These are phyloP conservation scores for Campaea margaritaria DNA, from an alignment of 2,888 invertebrate genomes.

Conservation along the genomic window DNA sequence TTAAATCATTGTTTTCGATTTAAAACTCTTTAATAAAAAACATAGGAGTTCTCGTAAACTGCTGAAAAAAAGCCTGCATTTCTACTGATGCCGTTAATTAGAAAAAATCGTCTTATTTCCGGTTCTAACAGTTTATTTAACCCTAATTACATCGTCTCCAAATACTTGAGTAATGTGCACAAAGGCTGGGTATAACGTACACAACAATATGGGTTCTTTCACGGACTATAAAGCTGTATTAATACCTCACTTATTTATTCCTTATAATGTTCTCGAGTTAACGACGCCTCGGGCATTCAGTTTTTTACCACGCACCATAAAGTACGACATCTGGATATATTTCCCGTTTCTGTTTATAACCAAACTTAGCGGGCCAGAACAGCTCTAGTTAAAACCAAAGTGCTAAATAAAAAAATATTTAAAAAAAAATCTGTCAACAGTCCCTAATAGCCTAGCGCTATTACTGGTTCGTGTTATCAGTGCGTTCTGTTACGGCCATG, in stretches of 20 bases:
- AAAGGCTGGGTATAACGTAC: slow-evolving; percentile 57
- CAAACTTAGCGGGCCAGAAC: slow-evolving; percentile 64
- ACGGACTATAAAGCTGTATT: slow-evolving; percentile 81
- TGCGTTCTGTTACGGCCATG: slow-evolving; percentile 55
- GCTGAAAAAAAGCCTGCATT: slow-evolving; percentile 8
- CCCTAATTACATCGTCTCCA: slow-evolving; percentile 59
- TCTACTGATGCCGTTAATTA: slow-evolving; percentile 34
- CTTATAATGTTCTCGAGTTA: slow-evolving; percentile 83
- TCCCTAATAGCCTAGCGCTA: slow-evolving; percentile 2
- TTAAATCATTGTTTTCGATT: slow-evolving; percentile 25
- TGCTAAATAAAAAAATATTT: not conserved
- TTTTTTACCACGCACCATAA: slow-evolving; percentile 80
- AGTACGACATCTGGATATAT: slow-evolving; percentile 75
- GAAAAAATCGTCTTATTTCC: slow-evolving; percentile 38
- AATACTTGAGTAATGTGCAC: slow-evolving; percentile 57
- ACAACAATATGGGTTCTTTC: slow-evolving; percentile 80
- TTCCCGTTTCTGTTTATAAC: slow-evolving; percentile 66
- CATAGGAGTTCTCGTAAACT: slow-evolving; percentile 1
- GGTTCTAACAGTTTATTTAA: slow-evolving; percentile 55
- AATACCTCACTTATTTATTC: slow-evolving; percentile 80
- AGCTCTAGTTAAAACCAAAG: slow-evolving; percentile 35
- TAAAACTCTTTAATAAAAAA: slow-evolving; percentile 9
- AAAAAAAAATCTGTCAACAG: not conserved
- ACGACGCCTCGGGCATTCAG: slow-evolving; percentile 75
- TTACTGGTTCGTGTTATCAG: slow-evolving; percentile 49